Percentiles rank a stretch among this genome's conserved stretches.
phyloP scores from a whole-genome alignment of 1,140 invertebrate genomes.

The Trichonephila clavipes region DNA sequence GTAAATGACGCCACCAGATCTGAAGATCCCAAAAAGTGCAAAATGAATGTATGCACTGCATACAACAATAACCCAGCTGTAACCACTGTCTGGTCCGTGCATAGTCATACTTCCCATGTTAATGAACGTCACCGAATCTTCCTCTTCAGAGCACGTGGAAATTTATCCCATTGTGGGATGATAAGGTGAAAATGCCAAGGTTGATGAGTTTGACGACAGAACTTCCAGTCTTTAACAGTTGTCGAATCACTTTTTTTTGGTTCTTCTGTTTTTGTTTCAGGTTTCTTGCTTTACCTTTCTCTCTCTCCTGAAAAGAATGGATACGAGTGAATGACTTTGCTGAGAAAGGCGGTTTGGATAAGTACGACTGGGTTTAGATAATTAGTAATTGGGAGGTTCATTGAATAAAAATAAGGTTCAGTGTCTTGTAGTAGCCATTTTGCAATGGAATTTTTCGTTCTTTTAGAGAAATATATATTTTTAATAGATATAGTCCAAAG shows the following conservation, averaged over 20 bases:
- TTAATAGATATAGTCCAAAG: too few relatives aligned
- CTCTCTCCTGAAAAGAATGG: neutral
- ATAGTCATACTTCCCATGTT: neutral
- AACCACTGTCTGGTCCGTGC: slow-evolving; percentile 59
- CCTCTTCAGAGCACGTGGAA: neutral
- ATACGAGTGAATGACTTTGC: neutral
- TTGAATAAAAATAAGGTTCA: too few relatives aligned
- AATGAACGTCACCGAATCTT: neutral
- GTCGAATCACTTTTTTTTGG: neutral
- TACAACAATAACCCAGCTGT: slow-evolving; percentile 76
- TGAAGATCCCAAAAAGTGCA: slow-evolving; percentile 77
- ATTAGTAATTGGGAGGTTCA: too few relatives aligned
- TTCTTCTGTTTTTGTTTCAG: neutral
- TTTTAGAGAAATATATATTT: too few relatives aligned
- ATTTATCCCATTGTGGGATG: slow-evolving; percentile 32
- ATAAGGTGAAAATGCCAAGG: slow-evolving; percentile 36
- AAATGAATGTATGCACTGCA: slow-evolving; percentile 77
- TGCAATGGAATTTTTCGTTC: too few relatives aligned
- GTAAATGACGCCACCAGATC: slow-evolving; percentile 77
- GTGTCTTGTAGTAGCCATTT: too few relatives aligned
- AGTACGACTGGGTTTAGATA: too few relatives aligned
- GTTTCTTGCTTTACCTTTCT: neutral
- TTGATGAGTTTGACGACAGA: slow-evolving; percentile 9
- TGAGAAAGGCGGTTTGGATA: too few relatives aligned
- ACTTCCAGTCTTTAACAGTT: neutral